phyloP scores from a whole-genome alignment of 2,888 invertebrate genomes.

The Eristalinus aeneus region DNA sequence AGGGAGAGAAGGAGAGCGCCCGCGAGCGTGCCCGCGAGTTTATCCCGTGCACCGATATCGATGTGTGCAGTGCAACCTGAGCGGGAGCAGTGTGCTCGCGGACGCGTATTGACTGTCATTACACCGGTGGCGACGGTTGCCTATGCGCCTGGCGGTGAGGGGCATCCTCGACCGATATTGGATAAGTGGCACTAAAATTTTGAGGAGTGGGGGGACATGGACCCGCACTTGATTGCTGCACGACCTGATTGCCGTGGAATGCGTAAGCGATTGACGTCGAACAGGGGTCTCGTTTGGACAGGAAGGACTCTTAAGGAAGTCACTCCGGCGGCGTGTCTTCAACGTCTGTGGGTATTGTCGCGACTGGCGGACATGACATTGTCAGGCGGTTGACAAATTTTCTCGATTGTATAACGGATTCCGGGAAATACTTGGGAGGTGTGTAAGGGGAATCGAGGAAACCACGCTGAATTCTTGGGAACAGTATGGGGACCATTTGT shows the following conservation, averaged over 20 bases:
- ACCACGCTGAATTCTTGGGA: too few relatives aligned
- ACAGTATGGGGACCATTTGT: too few relatives aligned
- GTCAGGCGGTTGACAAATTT: background rate
- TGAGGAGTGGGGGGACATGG: background rate
- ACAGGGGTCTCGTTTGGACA: background rate
- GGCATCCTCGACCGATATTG: background rate
- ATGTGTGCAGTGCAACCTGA: slow-evolving; percentile 19
- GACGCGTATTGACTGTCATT: slow-evolving; percentile 60
- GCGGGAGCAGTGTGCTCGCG: slow-evolving; percentile 52
- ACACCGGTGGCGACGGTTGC: slow-evolving; percentile 7
- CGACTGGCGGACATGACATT: background rate
- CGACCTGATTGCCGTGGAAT: slow-evolving; percentile 1
- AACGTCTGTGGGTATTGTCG: background rate
- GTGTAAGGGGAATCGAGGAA: too few relatives aligned
- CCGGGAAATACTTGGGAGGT: background rate
- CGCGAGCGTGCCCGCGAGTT: slow-evolving; percentile 40
- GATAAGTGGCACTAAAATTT: background rate
- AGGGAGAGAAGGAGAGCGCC: slow-evolving; percentile 2
- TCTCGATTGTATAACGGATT: background rate
- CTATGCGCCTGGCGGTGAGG: slow-evolving; percentile 16
- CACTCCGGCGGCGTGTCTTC: background rate
- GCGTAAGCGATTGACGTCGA: background rate
- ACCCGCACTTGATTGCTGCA: background rate
- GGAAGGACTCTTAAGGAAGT: background rate
- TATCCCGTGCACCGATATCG: slow-evolving; percentile 52